phyloP scores from a whole-genome alignment of 2,797 vertebrate species.

The Gymnothorax reevesii region DNA sequence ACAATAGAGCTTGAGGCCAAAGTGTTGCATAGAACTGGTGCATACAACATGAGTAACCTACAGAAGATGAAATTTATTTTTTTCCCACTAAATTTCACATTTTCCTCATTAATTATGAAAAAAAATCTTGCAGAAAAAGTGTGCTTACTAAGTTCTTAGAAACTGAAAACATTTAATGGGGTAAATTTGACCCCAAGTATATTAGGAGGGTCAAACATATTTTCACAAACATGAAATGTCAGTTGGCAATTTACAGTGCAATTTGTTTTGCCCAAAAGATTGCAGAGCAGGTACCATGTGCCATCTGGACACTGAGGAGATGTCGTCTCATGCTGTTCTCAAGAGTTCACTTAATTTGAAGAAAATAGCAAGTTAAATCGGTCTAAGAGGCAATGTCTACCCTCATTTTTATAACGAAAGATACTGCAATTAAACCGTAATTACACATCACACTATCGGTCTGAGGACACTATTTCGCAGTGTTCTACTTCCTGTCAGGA shows the following conservation, averaged over 20 bases:
- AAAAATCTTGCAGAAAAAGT: too few species aligned
- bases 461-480: not conserved
- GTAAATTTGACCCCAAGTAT: too few species aligned
- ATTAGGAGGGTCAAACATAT: too few species aligned
- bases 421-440: constrained; percentile 4
- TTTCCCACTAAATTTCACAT: too few species aligned
- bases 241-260: not conserved
- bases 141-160: too few species aligned
- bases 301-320: not conserved
- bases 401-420: not conserved
- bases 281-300: not conserved
- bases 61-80: too few species aligned
- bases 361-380: not conserved
- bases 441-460: not conserved
- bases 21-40: too few species aligned
- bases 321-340: not conserved
- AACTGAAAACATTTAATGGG: too few species aligned
- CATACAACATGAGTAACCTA: too few species aligned
- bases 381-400: not conserved
- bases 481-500: not conserved
- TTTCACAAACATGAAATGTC: not conserved
- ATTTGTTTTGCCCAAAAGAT: not conserved
- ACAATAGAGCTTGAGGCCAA: too few species aligned
- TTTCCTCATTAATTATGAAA: too few species aligned
- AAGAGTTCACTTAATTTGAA: not conserved